Conservation (phyloP, 2,888 invertebrate genomes). For the Brachylomia viminalis region DNA sequence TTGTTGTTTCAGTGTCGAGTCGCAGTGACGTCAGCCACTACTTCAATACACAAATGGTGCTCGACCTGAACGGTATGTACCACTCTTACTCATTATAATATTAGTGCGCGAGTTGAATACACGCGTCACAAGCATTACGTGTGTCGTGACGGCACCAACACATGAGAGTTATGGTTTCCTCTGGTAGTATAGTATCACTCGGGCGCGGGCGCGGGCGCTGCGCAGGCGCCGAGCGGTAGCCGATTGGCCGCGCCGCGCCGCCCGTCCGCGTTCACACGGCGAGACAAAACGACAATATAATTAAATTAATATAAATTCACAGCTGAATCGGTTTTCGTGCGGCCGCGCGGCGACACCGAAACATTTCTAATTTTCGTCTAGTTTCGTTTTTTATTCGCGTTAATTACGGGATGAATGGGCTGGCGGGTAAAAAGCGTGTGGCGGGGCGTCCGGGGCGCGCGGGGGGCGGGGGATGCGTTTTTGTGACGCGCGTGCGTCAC, state of each 20-base stretch:
- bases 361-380: constrained; percentile 87
- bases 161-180: constrained; percentile 43
- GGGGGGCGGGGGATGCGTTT: constrained; percentile 63
- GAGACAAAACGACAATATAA: constrained; percentile 83
- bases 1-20: constrained; percentile 86
- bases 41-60: constrained; percentile 89
- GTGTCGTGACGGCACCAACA: constrained; percentile 51
- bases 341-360: constrained; percentile 79
- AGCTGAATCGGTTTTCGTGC: constrained; percentile 79
- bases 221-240: constrained; percentile 12
- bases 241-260: constrained; percentile 44
- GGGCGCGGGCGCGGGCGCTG: not conserved
- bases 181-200: constrained; percentile 4
- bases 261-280: constrained; percentile 68
- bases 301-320: constrained; percentile 86
- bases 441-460: constrained; percentile 59
- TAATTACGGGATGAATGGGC: constrained; percentile 88
- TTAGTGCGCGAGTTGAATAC: constrained; percentile 66
- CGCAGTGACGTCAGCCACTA: constrained; percentile 88
- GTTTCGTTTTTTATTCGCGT: constrained; percentile 84
- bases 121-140: constrained; percentile 73
- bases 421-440: constrained; percentile 70
- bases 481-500: constrained; percentile 85
- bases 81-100: constrained; percentile 70
- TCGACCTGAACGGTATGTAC: constrained; percentile 88